Evolutionary conservation across 2,113 vertebrate genomes (phyloP).

Genomic region (Fukomys damarensis): DNA sequence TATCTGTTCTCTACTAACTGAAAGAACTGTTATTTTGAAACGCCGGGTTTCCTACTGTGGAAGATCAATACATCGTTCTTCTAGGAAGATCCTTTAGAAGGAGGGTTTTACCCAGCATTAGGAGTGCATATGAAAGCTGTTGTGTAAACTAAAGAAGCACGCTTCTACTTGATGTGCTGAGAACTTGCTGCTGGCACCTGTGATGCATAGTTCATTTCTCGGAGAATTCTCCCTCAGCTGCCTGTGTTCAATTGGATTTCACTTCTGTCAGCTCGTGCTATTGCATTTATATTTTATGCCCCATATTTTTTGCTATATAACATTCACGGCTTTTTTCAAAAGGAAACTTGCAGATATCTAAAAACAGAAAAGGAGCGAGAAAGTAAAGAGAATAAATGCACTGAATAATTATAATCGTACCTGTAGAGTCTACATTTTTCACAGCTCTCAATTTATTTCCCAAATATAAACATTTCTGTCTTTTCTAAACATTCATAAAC

Average conservation of each 20-base stretch:
- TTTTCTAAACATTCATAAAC: background rate
- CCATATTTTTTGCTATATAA: background rate
- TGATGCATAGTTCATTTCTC: background rate
- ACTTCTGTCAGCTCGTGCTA: background rate
- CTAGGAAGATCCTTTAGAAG: conserved; percentile 35
- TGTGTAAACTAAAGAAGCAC: background rate
- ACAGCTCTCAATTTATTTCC: background rate
- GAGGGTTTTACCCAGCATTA: background rate
- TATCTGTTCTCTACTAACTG: background rate
- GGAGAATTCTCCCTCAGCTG: background rate
- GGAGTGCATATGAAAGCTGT: background rate
- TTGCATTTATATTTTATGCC: background rate
- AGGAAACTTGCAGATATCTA: background rate
- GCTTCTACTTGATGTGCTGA: background rate
- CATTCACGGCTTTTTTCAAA: background rate
- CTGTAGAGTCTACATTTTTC: background rate
- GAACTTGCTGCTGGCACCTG: background rate
- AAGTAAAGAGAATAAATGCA: background rate
- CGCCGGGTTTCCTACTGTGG: conserved; percentile 10
- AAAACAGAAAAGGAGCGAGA: background rate
- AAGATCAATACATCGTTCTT: conserved; percentile 22
- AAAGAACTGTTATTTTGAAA: conserved; percentile 49
- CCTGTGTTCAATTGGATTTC: background rate
- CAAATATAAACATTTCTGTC: background rate
- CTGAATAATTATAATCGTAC: background rate